Evolutionary conservation across 2,888 invertebrate species (phyloP).

Genomic region (Drosophila kambysellisi): DNA sequence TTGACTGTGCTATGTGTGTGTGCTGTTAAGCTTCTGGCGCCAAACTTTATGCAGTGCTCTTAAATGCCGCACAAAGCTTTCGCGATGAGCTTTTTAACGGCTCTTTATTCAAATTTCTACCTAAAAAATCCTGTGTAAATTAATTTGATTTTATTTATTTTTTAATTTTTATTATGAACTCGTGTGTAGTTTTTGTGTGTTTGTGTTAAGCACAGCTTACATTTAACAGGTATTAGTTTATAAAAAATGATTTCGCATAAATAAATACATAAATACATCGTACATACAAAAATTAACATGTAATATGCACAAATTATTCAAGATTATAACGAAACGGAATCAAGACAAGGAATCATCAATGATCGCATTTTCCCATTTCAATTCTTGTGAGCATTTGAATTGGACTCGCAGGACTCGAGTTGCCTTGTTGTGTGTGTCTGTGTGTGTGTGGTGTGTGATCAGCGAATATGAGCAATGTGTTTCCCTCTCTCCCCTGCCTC

Average conservation of each 20-base stretch:
- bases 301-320: slow-evolving; percentile 54
- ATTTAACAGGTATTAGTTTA: slow-evolving; percentile 59
- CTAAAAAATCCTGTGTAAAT: background rate
- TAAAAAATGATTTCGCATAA: slow-evolving; percentile 62
- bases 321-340: slow-evolving; percentile 52
- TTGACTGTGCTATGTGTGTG: slow-evolving; percentile 2
- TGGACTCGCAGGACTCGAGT: slow-evolving; percentile 29
- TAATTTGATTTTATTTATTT: background rate
- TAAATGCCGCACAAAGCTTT: slow-evolving; percentile 26
- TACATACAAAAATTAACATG: slow-evolving; percentile 49
- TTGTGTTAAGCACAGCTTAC: slow-evolving; percentile 65
- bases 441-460: background rate
- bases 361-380: slow-evolving; percentile 9
- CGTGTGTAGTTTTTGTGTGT: slow-evolving; percentile 12
- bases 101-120: background rate
- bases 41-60: slow-evolving; percentile 32
- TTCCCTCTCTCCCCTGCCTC: background rate
- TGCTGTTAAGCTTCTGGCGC: slow-evolving; percentile 56
- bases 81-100: slow-evolving; percentile 9
- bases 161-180: slow-evolving; percentile 56
- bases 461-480: slow-evolving; percentile 1
- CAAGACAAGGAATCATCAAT: slow-evolving; percentile 9
- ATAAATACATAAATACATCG: slow-evolving; percentile 69
- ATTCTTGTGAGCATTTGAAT: slow-evolving; percentile 47
- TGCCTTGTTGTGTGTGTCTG: slow-evolving; percentile 4